These are phyloP conservation scores for Podocnemis expansa DNA, from an alignment of 2,113 vertebrate genomes.

Conservation along the genomic window DNA sequence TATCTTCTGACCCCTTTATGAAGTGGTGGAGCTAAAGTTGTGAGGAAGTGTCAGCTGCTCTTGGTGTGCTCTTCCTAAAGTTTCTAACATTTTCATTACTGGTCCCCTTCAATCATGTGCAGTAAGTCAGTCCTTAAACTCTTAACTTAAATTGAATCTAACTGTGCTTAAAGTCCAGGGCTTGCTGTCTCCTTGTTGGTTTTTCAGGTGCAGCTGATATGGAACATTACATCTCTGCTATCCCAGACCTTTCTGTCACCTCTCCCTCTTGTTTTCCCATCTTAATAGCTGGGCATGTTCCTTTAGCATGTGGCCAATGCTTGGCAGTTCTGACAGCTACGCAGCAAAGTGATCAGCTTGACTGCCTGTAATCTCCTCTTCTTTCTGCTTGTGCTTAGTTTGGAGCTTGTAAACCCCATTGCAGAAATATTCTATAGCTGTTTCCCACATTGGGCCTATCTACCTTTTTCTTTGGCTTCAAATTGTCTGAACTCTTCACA, in stretches of 20 bases:
- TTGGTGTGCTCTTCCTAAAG: neutral
- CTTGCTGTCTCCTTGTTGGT: neutral
- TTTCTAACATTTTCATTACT: too few species aligned
- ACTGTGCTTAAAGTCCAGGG: neutral
- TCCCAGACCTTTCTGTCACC: neutral
- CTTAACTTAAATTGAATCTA: neutral
- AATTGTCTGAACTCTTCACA: neutral
- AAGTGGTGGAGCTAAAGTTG: rapidly evolving
- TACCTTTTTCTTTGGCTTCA: neutral
- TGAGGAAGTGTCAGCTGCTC: neutral
- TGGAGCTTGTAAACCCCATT: neutral
- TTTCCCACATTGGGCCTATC: neutral
- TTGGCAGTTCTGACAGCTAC: neutral
- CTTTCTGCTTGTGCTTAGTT: neutral
- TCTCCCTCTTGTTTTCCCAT: too few species aligned
- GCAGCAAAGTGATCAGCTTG: neutral
- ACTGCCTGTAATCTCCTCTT: neutral
- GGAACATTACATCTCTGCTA: neutral
- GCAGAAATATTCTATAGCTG: neutral
- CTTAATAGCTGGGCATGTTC: neutral
- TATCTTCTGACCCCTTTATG: neutral
- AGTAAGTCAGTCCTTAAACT: neutral
- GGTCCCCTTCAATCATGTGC: neutral
- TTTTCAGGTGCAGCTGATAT: neutral
- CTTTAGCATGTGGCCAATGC: neutral